These are phyloP conservation scores for Pedionomus torquatus DNA, from an alignment of 2,113 vertebrate species.

Conservation along the genomic window DNA sequence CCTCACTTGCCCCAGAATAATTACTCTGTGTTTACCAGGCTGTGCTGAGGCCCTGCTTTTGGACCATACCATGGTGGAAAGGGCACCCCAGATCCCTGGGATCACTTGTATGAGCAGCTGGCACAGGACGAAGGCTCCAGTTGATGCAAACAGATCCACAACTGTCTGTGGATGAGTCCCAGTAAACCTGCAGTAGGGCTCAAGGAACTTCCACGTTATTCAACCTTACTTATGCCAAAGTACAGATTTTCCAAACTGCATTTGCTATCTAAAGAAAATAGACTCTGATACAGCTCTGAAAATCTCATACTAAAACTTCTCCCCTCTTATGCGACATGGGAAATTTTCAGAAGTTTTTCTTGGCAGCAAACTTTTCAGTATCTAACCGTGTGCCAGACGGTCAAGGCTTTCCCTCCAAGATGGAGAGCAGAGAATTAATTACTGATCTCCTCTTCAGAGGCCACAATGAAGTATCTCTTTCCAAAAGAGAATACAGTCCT, in stretches of 20 bases:
- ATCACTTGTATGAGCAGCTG: not conserved
- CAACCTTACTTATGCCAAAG: not conserved
- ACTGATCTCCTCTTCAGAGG: not conserved
- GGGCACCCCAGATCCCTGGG: not conserved
- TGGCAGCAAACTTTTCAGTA: conserved; percentile 12
- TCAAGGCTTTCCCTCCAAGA: conserved; percentile 15
- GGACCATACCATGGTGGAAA: not conserved
- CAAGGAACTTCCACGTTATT: not conserved
- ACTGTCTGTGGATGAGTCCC: not conserved
- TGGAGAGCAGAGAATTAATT: not conserved
- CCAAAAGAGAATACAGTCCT: not conserved
- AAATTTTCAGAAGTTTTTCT: conserved; percentile 8
- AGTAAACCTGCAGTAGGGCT: not conserved
- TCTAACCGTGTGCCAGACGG: conserved; percentile 7
- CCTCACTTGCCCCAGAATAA: not conserved
- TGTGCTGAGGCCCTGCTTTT: not conserved
- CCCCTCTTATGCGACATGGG: not conserved
- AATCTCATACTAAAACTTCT: not conserved
- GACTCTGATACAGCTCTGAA: not conserved
- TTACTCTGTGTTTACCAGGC: not conserved
- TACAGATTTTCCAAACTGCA: not conserved
- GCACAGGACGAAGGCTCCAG: not conserved
- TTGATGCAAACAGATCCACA: not conserved
- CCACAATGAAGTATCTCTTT: not conserved
- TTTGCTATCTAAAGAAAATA: not conserved